These are phyloP conservation scores for Limnephilus marmoratus DNA, from an alignment of 2,888 invertebrate species.

Conservation along the genomic window DNA sequence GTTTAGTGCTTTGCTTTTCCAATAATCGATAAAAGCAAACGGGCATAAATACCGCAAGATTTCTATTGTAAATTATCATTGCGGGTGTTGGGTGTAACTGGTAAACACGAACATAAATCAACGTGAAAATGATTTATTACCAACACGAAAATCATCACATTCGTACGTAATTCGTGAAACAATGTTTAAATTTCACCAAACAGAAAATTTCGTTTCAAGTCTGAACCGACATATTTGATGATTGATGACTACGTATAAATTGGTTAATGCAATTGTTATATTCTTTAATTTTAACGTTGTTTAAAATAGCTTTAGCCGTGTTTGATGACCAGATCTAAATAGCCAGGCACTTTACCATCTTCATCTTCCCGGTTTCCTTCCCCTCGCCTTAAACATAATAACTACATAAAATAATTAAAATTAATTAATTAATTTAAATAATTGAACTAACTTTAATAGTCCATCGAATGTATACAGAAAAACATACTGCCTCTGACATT, in stretches of 20 bases:
- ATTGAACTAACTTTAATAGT: too few relatives aligned
- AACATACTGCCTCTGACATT: too few relatives aligned
- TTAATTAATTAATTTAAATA: too few relatives aligned
- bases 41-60: not conserved
- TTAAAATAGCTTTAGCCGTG: too few relatives aligned
- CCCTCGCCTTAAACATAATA: too few relatives aligned
- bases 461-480: too few relatives aligned
- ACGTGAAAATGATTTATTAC: not conserved
- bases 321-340: too few relatives aligned
- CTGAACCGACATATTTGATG: not conserved
- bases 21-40: conserved; percentile 7
- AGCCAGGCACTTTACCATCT: too few relatives aligned
- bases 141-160: not conserved
- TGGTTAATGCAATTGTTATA: not conserved
- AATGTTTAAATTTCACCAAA: not conserved
- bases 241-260: not conserved
- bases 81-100: not conserved
- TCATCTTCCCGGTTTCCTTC: too few relatives aligned
- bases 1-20: not conserved
- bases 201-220: not conserved
- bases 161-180: not conserved
- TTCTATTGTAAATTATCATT: conserved; percentile 6
- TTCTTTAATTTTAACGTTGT: too few relatives aligned
- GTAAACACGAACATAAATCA: conserved; percentile 20
- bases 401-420: too few relatives aligned